Base-by-base conservation (phyloP, 64 coral and sea anemone genomes). In the Dendronephthya gigantea region DNA sequence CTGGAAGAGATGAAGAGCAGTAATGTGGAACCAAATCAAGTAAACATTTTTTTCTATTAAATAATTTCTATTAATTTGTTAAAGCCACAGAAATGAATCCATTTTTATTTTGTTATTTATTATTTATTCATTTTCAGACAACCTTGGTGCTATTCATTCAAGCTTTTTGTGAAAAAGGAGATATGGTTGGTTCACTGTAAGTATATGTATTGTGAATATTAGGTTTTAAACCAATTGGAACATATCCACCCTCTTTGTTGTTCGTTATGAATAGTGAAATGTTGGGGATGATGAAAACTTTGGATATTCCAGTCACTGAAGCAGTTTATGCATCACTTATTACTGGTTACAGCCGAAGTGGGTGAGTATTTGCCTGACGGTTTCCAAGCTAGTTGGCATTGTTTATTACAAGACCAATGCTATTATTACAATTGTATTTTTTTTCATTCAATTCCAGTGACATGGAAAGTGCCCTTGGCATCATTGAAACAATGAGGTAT, bases 131-230 rank as follows among this genome's bases (percentile, higher is more conserved):
- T 33, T 75, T 58, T 75, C 34, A 79, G 72, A 79, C 72, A 1
- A 79, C 72, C 5, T 79, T 79, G 22, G 72, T 79, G 30, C 36
- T 79, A 12, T 79, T 79, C 36, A 79, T 79, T 29, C 72, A 79
- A 79, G 72, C 72, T 36, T 79, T 79, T 35, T 34, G 32, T 79
- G 72, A 79, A 79, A 34, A 35, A 4, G 72, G 72, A 9, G 72
- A 79, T 39, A 79, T 79, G 72, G 72, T 79, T 79, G 72, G 72
- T 9, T 79, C 72, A 14, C 72, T 79, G 72, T 79, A 79, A 79
- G 72, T 79, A 15, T 29, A 79, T 15, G 10, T 7, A 28, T 11
- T 79, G 1, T 5, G 15, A 79, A 79, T 74, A 30, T 0, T 27
- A 62, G 25, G 17, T 19, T 2, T 62, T 4, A 19, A 16, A 58